Base-by-base conservation (phyloP, 2,797 vertebrate species). In the Diglossa cyanea region DNA sequence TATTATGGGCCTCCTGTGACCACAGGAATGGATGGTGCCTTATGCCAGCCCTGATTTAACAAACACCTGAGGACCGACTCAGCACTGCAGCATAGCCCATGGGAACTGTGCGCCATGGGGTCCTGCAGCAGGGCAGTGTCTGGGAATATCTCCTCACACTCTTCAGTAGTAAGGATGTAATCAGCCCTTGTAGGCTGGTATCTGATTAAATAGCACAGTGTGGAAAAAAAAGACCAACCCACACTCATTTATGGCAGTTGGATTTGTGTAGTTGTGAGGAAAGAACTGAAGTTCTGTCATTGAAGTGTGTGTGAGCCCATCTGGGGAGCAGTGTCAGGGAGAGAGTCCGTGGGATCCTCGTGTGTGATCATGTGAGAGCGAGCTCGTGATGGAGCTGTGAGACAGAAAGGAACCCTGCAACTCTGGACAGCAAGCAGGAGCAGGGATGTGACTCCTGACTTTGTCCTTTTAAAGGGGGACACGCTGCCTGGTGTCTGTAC, bases 21-120 rank as follows among this genome's bases (percentile, higher is more conserved):
- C 94, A 57, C 89, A 76, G 91, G 78, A 95, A 86, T 84, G 79
- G 28, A 39, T 80, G 79, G n/a, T 79, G 33, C 42, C 28, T 86
- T n/a, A 11, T 73, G 58, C 37, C 63, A 94, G 44, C 28, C 48
- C 40, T 88, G 78, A 60, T 76, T 63, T 45, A 81, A 82, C 70
- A 75, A 51, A 77, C 33, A 31, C 76, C 72, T 75, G 75, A 81
- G 58, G 50, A 50, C 35, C 1, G 0, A 10, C 65, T 71, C 28
- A 45, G 58, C 6, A 2, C 50, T 9, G 2, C 61, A 70, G 65
- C 31, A 2, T 9, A 72, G 73, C 75, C 35, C 4, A 0, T 72
- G 78, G 89, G 81, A 93, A 42, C 2, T 66, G 65, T 61, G 62
- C 19, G 14, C 65, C 16, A 1, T 17, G 25, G 54, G 50, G 67